Conservation (phyloP, 2,888 invertebrate genomes). For the Erebia ligea region DNA sequence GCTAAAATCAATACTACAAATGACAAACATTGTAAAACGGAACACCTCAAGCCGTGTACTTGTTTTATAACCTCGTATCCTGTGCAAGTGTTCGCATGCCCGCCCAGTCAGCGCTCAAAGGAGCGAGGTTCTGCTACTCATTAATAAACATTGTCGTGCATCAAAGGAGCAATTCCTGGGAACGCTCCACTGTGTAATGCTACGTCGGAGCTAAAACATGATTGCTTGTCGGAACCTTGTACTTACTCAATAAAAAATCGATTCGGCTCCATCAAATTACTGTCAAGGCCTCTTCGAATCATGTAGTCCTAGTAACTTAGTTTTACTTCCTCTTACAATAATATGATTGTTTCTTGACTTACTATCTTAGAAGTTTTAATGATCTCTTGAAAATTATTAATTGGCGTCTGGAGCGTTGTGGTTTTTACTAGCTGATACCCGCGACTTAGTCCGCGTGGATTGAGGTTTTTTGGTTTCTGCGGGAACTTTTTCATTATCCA, state of each 20-base stretch:
- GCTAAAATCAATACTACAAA: not conserved
- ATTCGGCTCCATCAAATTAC: constrained; percentile 19
- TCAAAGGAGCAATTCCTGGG: constrained; percentile 63
- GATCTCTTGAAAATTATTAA: not conserved
- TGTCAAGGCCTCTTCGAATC: constrained; percentile 18
- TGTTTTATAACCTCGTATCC: constrained; percentile 60
- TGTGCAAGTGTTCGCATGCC: constrained; percentile 43
- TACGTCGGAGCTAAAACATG: constrained; percentile 29
- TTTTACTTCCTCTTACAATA: constrained; percentile 24
- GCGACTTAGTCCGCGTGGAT: too few species aligned
- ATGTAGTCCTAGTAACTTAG: constrained; percentile 7
- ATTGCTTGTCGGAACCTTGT: constrained; percentile 19
- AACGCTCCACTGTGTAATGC: constrained; percentile 51
- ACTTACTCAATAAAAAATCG: constrained; percentile 17
- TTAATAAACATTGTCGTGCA: constrained; percentile 67
- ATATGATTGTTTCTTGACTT: not conserved
- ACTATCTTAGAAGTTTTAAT: too few species aligned
- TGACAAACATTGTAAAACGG: not conserved
- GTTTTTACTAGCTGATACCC: not conserved
- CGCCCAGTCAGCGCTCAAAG: constrained; percentile 51
- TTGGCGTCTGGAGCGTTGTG: not conserved
- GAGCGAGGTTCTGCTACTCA: constrained; percentile 52
- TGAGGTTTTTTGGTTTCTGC: too few species aligned
- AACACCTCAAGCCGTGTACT: constrained; percentile 18
- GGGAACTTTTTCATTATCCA: too few species aligned